Conservation (phyloP, 2,797 vertebrate genomes). For the Poecile montanus region DNA sequence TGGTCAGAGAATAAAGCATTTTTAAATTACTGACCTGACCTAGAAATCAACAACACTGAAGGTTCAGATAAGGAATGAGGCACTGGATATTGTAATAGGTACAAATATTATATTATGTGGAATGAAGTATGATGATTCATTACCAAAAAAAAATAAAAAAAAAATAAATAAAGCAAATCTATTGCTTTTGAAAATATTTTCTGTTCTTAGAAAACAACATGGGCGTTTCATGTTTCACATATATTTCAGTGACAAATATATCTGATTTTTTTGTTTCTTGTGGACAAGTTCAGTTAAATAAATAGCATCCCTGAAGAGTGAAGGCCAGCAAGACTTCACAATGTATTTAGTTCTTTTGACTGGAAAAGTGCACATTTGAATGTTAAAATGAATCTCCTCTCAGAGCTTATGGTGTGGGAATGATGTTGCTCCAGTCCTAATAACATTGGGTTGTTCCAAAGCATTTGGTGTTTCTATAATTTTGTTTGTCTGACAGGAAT, state of each 20-base stretch:
- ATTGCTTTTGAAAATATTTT: background rate
- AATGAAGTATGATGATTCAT: background rate
- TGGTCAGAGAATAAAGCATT: background rate
- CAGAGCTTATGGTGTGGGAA: background rate
- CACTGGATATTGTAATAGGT: background rate
- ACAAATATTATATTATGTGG: background rate
- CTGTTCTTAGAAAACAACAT: background rate
- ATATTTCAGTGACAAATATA: background rate
- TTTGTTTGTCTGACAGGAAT: background rate
- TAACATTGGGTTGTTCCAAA: background rate
- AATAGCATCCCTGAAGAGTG: background rate
- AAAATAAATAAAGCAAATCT: background rate
- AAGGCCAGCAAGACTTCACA: background rate
- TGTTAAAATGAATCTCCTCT: background rate
- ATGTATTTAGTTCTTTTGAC: background rate
- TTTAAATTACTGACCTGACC: background rate
- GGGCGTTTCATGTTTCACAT: no score
- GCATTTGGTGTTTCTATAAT: background rate
- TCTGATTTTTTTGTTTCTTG: background rate
- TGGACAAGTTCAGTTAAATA: background rate
- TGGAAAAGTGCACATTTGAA: background rate
- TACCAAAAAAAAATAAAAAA: background rate
- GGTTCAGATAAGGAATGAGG: background rate
- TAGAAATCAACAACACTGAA: background rate
- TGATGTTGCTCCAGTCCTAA: background rate